Conservation (phyloP, 2,797 vertebrate genomes). For the Acrossocheilus fasciatus region DNA sequence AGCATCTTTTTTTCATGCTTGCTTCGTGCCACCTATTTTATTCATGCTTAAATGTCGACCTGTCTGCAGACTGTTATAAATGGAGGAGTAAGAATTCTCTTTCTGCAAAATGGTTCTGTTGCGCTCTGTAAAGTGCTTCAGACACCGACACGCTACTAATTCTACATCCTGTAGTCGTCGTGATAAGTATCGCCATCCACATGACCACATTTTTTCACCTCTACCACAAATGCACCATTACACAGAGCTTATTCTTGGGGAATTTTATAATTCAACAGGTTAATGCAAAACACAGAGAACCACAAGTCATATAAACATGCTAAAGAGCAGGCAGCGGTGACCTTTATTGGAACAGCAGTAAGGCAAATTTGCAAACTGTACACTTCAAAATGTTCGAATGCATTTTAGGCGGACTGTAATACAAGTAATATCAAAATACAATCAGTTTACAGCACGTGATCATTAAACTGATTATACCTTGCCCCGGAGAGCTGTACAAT, state of each 20-base stretch:
- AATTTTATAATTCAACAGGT: background rate
- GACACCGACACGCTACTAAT: background rate
- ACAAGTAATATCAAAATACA: background rate
- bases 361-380: background rate
- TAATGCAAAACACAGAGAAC: background rate
- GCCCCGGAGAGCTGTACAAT: background rate
- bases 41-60: background rate
- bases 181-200: slow-evolving; percentile 6
- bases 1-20: background rate
- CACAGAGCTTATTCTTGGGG: background rate
- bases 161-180: slow-evolving; percentile 4
- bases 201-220: slow-evolving; percentile 13
- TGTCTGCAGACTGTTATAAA: background rate
- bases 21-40: background rate
- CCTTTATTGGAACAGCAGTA: background rate
- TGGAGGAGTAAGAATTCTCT: background rate
- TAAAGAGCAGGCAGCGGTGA: background rate
- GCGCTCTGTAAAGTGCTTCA: background rate
- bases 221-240: slow-evolving; percentile 39
- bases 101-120: background rate
- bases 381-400: background rate
- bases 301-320: background rate
- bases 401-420: background rate
- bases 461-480: slow-evolving; percentile 26
- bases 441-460: background rate